phyloP scores from a whole-genome alignment of 2,797 vertebrate species.

The Hafferia zeledoni region DNA sequence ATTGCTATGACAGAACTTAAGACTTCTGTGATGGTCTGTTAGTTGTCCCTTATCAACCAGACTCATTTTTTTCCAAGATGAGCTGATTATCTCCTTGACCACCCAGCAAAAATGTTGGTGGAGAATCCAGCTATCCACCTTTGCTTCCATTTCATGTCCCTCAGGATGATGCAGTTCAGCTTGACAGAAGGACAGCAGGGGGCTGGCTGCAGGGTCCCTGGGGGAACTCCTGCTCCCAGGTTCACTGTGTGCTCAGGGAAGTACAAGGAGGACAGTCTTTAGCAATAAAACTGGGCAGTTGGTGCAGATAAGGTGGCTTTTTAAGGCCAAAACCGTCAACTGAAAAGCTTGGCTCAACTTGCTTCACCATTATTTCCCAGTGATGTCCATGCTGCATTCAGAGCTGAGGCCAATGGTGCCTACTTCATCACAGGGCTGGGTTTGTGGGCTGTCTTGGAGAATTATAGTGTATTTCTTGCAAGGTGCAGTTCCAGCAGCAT shows the following conservation, averaged over 20 bases:
- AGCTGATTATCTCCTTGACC: not conserved
- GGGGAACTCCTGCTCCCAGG: accelerated
- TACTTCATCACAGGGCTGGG: accelerated
- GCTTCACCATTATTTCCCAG: not conserved
- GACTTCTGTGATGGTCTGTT: not conserved
- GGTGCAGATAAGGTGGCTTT: not conserved
- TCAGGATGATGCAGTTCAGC: not conserved
- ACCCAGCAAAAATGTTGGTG: not conserved
- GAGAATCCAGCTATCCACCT: not conserved
- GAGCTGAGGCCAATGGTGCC: not conserved
- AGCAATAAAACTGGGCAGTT: not conserved
- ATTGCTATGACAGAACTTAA: not conserved
- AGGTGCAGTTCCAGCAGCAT: not conserved
- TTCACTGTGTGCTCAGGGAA: not conserved
- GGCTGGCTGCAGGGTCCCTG: not conserved
- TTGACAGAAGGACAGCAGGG: not conserved
- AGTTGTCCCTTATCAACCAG: not conserved
- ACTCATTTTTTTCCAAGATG: not conserved
- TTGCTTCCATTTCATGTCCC: not conserved
- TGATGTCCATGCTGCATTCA: accelerated
- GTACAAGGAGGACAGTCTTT: not conserved
- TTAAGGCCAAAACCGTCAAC: not conserved
- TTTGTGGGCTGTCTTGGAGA: not conserved
- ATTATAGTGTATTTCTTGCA: accelerated
- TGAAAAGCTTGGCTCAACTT: not conserved